Evolutionary conservation across 1,140 invertebrate species (phyloP), one percentile per base, ranked within the genome.

Genomic region (Drosophila gunungcola): DNA sequence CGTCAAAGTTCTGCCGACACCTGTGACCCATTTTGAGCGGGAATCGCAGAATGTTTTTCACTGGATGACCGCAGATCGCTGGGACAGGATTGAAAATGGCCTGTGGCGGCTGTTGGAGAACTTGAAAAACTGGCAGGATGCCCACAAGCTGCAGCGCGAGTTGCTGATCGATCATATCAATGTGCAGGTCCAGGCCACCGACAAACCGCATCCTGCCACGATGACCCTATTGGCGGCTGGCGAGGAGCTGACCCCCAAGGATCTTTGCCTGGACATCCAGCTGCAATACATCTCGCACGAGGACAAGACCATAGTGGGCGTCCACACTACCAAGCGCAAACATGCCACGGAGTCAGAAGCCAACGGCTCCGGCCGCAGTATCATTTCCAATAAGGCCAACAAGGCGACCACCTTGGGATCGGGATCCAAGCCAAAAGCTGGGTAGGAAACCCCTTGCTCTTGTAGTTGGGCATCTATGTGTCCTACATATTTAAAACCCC

Each of bases 1-100:
- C 16, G 7, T 64, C 0, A 88, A 89, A 39, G 78, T 86, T n/a
- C n/a, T 52, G 4, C 84, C 84, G 16, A 53, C 67, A 4, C 48
- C 25, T n/a, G 42, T 77, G 3, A 49, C 42, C 4, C 39, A 60
- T 21, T 72, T 62, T 45, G 39, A 69, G 34, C 62, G 49, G 29
- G 51, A 77, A 36, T 12, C 55, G 4, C 10, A 43, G 21, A 73
- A 56, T 11, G 63, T 77, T 5, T 86, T 72, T n/a, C 48, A 79
- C n/a, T 86, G 83, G 83, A 83, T 86, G 79, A 82, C 79, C 0
- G 38, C 43, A 3, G 21, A 11, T 0, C 84, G 65, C 12, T 86
- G 84, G 84, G 4, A 34, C 0, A 61, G 58, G 16, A 36, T 86
- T 0, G 83, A 86, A 36, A 53, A 39, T 16, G 64, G 45, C 0